Percentiles rank a stretch among this genome's conserved stretches.
These are phyloP conservation scores for Serripes groenlandicus DNA, from an alignment of 2,888 invertebrate species.

Conservation along the genomic window DNA sequence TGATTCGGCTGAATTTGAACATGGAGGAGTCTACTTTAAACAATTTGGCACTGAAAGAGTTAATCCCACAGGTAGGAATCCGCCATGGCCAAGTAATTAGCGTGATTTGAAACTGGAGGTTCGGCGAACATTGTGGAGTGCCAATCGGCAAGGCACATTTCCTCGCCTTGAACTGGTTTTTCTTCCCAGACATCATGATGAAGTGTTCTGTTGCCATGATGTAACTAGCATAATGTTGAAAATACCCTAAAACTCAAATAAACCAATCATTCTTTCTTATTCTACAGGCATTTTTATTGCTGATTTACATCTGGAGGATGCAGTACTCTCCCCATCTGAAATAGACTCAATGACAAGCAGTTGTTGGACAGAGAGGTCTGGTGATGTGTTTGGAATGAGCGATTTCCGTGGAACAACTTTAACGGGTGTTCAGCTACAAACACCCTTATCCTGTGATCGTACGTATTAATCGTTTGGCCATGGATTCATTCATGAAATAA, in stretches of 20 bases:
- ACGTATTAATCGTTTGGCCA: too few species aligned
- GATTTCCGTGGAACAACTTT: not conserved
- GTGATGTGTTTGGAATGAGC: constrained; percentile 28
- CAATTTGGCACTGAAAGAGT: too few species aligned
- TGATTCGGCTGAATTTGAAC: too few species aligned
- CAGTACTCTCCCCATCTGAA: constrained; percentile 10
- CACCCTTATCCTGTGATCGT: constrained; percentile 11
- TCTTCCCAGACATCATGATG: not conserved
- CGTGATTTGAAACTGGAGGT: not conserved
- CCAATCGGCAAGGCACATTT: too few species aligned
- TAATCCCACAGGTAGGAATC: too few species aligned
- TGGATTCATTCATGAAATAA: too few species aligned
- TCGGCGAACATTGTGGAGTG: too few species aligned
- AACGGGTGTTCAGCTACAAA: constrained; percentile 1
- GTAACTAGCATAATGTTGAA: too few species aligned
- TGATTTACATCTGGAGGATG: constrained; percentile 19
- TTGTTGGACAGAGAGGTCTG: constrained; percentile 9
- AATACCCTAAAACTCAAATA: not conserved
- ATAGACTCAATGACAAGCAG: constrained; percentile 9
- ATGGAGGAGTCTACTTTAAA: too few species aligned
- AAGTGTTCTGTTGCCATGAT: not conserved
- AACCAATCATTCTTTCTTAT: not conserved
- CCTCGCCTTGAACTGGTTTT: not conserved
- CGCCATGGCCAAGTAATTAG: not conserved
- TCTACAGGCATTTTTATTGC: constrained; percentile 31